A percentile compares a stretch with the other conserved stretches of the same genome.
Conservation (phyloP, 2,888 invertebrate species). For the Schizotus pectinicornis region DNA sequence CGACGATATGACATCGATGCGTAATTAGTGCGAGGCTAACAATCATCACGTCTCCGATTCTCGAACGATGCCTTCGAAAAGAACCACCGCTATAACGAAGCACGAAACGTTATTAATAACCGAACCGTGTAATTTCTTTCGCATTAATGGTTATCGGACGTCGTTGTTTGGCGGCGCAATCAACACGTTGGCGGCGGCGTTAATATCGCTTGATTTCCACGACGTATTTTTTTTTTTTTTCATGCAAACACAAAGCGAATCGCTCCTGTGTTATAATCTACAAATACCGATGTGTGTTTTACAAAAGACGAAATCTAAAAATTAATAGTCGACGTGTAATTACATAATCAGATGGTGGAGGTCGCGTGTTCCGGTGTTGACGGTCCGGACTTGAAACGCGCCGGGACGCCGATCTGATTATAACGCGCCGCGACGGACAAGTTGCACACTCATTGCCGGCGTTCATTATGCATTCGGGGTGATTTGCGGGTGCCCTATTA, state of each 20-base stretch:
- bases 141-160: conserved; percentile 30
- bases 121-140: conserved; percentile 32
- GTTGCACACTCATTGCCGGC: conserved; percentile 23
- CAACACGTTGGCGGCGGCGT: conserved; percentile 4
- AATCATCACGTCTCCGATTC: no score
- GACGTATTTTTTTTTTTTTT: no score
- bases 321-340: conserved; percentile 47
- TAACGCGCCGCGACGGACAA: conserved; percentile 18
- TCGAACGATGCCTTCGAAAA: no score
- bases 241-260: no score
- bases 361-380: conserved; percentile 42
- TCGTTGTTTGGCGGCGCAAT: conserved; percentile 25
- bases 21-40: no score
- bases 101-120: no score
- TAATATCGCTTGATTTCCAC: no score
- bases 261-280: neutral
- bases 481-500: neutral
- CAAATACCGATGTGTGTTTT: conserved; percentile 29
- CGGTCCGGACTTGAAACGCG: conserved; percentile 39
- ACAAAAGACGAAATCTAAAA: conserved; percentile 39
- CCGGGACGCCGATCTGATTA: conserved; percentile 44
- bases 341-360: conserved; percentile 47
- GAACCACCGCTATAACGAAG: no score
- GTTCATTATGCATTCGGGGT: conserved; percentile 21
- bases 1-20: no score